Conservation (phyloP, 2,797 vertebrate species). For the Mus caroli region DNA sequence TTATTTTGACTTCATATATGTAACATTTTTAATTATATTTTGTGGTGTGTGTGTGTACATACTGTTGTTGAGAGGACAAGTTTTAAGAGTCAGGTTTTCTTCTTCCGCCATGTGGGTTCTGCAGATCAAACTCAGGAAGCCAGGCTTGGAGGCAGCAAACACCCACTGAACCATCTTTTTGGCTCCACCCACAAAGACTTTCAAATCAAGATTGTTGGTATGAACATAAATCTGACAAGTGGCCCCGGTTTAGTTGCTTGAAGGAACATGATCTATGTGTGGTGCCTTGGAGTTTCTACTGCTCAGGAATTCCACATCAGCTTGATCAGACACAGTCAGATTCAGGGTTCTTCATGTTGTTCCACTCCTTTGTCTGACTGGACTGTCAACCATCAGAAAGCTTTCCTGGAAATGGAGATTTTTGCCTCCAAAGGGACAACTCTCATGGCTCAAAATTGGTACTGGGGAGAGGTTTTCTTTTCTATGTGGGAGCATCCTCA, state of each 20-base stretch:
- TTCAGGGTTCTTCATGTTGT: background rate
- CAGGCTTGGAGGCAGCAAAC: background rate
- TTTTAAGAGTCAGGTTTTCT: background rate
- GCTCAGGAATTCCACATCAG: background rate
- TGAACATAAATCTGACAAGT: background rate
- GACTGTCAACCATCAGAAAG: background rate
- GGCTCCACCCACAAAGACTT: background rate
- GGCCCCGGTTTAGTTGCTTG: background rate
- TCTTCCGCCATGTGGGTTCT: background rate
- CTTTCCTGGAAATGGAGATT: background rate
- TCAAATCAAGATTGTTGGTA: background rate
- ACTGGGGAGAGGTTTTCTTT: background rate
- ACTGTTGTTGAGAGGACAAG: background rate
- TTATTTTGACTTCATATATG: background rate
- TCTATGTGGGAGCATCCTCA: background rate
- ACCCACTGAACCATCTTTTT: background rate
- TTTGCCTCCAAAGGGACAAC: background rate
- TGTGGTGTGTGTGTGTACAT: background rate
- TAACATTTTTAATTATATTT: background rate
- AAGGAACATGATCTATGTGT: background rate
- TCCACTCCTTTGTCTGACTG: background rate
- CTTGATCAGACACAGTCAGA: background rate
- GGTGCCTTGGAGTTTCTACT: background rate
- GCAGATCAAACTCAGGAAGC: background rate
- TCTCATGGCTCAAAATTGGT: background rate